Conservation (phyloP, 2,888 invertebrate genomes). For the Cheiracanthium punctorium region DNA sequence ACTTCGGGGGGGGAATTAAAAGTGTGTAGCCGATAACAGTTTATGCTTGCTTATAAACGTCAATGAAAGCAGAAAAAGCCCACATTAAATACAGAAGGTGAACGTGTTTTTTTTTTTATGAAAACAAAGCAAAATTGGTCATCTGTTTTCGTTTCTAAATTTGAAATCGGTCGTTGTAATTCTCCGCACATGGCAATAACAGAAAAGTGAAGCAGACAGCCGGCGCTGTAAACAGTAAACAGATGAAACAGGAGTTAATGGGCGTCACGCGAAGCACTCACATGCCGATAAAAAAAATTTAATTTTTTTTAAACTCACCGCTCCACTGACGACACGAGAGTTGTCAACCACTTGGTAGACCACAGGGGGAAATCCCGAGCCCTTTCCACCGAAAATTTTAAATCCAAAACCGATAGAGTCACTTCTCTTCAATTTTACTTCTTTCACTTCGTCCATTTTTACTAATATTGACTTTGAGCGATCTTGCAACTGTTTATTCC, state of each 20-base stretch:
- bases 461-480: conserved; percentile 23
- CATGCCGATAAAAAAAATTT: conserved; percentile 15
- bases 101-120: too few species aligned
- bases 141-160: conserved; percentile 26
- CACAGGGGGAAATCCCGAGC: conserved; percentile 87
- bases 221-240: conserved; percentile 65
- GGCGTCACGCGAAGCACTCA: conserved; percentile 39
- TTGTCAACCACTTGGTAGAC: conserved; percentile 95
- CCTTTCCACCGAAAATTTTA: conserved; percentile 91
- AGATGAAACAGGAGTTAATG: conserved; percentile 22
- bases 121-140: background rate
- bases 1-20: too few species aligned
- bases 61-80: too few species aligned
- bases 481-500: background rate
- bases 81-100: too few species aligned
- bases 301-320: conserved; percentile 80
- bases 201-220: conserved; percentile 39
- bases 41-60: too few species aligned
- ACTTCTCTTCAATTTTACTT: conserved; percentile 73
- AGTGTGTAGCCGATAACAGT: too few species aligned
- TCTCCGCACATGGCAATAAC: conserved; percentile 21
- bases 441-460: conserved; percentile 71
- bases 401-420: conserved; percentile 85
- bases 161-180: background rate
- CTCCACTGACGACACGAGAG: conserved; percentile 91